Evolutionary conservation across 2,888 invertebrate species (phyloP), one percentile per base, ranked within the genome.

Genomic region (Lymantria monacha): DNA sequence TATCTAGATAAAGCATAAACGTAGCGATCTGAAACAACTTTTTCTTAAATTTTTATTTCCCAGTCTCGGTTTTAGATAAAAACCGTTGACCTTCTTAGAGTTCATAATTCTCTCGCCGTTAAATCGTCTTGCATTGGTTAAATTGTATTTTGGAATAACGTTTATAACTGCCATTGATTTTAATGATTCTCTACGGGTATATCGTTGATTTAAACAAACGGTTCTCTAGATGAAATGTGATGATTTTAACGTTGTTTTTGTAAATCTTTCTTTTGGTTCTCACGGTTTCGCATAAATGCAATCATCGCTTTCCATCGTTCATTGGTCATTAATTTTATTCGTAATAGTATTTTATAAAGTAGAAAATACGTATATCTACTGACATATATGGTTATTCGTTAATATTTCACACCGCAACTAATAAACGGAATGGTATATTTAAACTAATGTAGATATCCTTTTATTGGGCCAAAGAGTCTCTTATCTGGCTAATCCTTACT

Each of bases 81-180:
- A 61, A 62, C 51, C 51, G 46, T 30, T 37, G 63, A 49, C 66
- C 66, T 66, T 64, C 58, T 51, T 60, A 33, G 51, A 52, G 69
- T 68, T 66, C 66, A 55, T 13, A 37, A 65, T 68, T 68, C 51
- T 53, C 50, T 56, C 10, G 51, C 46, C 69, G 69, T 63, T 49
- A 60, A 68, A 65, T 68, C 42, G 46, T 7, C 48, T 44, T 56
- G 47, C 58, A 58, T 51, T 43, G 15, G 42, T 49, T 46, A 46
- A 53, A 49, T 44, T 45, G 47, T 46, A 41, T 44, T 42, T 41
- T 52, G 13, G 46, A 42, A 15, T 13, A 44, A 44, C 46, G 44
- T 52, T 51, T 51, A 48, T 36, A 44, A 30, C 52, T 30, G 30
- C 44, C 30, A 51, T 52, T 37, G 44, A 30, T 47, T 52, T 52